phyloP scores from a whole-genome alignment of 2,113 vertebrate genomes.

The Edolisoma coerulescens region DNA sequence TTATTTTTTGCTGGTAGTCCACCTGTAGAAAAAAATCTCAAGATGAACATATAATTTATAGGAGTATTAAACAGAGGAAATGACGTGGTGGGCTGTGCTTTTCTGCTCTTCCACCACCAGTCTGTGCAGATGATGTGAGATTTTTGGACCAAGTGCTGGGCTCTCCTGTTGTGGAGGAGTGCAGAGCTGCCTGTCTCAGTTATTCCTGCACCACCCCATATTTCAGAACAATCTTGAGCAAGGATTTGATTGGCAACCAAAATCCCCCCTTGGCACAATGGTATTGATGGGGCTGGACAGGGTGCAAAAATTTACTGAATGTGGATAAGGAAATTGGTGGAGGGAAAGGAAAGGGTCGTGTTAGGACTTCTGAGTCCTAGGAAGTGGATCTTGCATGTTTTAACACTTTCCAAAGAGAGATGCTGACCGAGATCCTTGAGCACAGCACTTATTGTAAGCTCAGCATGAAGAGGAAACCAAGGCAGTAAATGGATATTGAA shows the following conservation, averaged over 20 bases:
- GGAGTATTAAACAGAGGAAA: background rate
- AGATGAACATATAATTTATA: background rate
- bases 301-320: background rate
- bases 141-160: background rate
- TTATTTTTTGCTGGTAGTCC: background rate
- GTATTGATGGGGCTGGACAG: background rate
- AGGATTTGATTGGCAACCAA: background rate
- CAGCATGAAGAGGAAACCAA: background rate
- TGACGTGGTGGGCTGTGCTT: fast-evolving
- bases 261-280: background rate
- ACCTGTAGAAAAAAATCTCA: background rate
- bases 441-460: background rate
- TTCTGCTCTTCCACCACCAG: background rate
- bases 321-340: background rate
- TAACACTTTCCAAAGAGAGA: background rate
- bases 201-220: background rate
- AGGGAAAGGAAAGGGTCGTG: background rate
- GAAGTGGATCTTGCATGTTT: background rate
- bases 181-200: background rate
- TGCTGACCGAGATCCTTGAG: background rate
- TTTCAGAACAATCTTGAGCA: background rate
- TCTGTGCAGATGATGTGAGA: background rate
- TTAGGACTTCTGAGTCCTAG: background rate
- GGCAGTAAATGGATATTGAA: background rate
- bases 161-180: background rate